phyloP scores from a whole-genome alignment of 2,797 vertebrate species.

The Paguma larvata region DNA sequence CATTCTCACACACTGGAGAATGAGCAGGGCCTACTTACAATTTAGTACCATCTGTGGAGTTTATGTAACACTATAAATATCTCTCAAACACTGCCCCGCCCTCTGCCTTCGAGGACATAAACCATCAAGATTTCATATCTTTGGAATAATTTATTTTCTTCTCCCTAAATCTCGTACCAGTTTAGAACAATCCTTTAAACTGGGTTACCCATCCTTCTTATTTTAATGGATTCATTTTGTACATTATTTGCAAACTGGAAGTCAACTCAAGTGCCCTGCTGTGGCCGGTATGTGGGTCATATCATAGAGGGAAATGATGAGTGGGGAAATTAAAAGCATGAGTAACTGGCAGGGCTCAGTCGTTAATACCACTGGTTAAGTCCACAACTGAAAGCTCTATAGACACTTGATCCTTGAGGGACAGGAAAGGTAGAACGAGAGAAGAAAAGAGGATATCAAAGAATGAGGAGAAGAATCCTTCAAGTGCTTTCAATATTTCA shows the following conservation, averaged over 20 bases:
- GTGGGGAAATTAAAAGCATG: not conserved
- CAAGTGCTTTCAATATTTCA: not conserved
- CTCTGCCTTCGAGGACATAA: not conserved
- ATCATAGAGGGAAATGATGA: not conserved
- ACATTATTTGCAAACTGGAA: slow-evolving; percentile 24
- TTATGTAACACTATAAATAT: not conserved
- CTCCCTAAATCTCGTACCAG: not conserved
- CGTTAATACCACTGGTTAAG: not conserved
- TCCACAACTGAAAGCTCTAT: not conserved
- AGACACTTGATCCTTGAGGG: not conserved
- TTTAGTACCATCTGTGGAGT: not conserved
- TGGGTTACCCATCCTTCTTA: not conserved
- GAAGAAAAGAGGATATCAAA: not conserved
- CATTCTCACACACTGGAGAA: slow-evolving; percentile 29
- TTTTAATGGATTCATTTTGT: not conserved
- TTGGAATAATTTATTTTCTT: not conserved
- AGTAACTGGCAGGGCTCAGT: not conserved
- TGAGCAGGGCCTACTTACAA: not conserved
- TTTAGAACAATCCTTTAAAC: slow-evolving; percentile 11
- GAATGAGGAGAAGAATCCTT: not conserved
- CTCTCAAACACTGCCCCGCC: not conserved
- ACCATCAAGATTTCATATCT: not conserved
- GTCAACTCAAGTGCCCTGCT: not conserved
- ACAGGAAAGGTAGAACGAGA: not conserved
- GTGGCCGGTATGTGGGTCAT: not conserved